Percentiles rank a stretch among this genome's conserved stretches.
phyloP scores from a whole-genome alignment of 2,888 invertebrate genomes.

The Tetheella fluctuosa region DNA sequence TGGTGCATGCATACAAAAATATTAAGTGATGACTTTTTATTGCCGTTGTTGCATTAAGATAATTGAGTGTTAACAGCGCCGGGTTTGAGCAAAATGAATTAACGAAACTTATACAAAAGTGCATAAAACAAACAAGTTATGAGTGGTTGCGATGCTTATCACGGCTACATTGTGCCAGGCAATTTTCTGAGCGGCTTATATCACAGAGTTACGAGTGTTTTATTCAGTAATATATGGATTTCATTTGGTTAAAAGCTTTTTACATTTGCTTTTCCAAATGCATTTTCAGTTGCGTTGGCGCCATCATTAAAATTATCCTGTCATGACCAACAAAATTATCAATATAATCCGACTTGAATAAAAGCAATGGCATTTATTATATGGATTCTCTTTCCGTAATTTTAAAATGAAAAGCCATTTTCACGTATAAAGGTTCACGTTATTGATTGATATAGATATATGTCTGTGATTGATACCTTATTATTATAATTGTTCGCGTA shows the following conservation, averaged over 20 bases:
- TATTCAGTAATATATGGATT: constrained; percentile 77
- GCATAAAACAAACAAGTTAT: constrained; percentile 64
- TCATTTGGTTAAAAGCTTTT: constrained; percentile 82
- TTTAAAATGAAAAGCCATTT: constrained; percentile 35
- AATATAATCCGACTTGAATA: constrained; percentile 54
- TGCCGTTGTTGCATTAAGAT: constrained; percentile 42
- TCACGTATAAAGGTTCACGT: not conserved
- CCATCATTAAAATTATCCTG: constrained; percentile 72
- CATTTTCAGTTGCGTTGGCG: constrained; percentile 61
- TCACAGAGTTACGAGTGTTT: constrained; percentile 70
- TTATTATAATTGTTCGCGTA: not conserved
- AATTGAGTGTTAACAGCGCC: constrained; percentile 50
- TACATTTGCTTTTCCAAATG: constrained; percentile 69
- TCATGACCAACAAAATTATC: constrained; percentile 59
- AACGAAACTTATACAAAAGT: constrained; percentile 55
- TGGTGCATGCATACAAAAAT: constrained; percentile 24
- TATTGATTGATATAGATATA: not conserved
- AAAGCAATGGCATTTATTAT: constrained; percentile 45
- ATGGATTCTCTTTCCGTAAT: constrained; percentile 18
- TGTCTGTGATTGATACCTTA: not conserved
- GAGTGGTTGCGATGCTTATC: constrained; percentile 56
- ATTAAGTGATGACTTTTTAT: constrained; percentile 33
- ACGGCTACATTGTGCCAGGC: constrained; percentile 67
- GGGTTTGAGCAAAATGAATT: constrained; percentile 50
- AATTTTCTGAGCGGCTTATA: constrained; percentile 74